Percentiles rank a stretch among this genome's conserved stretches.
Evolutionary conservation across 64 coral and sea anemone species (phyloP).

Genomic region (Trachythela sp.): DNA sequence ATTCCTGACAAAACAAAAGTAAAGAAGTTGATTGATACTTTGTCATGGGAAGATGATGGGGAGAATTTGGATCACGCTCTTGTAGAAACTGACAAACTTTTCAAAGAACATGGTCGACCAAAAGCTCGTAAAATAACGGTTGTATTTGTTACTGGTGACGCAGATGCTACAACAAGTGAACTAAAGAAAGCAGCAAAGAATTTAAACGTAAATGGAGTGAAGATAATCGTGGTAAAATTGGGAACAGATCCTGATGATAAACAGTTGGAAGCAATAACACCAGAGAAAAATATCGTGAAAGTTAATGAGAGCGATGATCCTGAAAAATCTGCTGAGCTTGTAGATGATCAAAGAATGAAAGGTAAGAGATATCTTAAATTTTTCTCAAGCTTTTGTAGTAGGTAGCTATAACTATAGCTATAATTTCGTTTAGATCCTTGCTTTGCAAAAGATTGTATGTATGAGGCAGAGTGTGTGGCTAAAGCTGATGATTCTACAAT

Average conservation of each 20-base stretch:
- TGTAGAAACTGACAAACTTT: constrained; percentile 23
- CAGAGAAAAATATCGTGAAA: constrained; percentile 27
- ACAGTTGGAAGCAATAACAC: constrained; percentile 51
- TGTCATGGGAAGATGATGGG: background rate
- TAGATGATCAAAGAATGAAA: background rate
- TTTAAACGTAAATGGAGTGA: constrained; percentile 47
- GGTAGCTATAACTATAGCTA: too few relatives aligned
- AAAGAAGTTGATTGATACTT: background rate
- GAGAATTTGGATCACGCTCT: background rate
- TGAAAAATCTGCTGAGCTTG: background rate
- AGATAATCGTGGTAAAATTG: constrained; percentile 62
- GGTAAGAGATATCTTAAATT: background rate
- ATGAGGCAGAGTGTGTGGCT: background rate
- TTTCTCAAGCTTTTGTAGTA: too few relatives aligned
- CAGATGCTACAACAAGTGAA: constrained; percentile 31
- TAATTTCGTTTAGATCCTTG: background rate
- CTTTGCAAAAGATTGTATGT: background rate
- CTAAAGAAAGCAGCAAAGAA: constrained; percentile 22
- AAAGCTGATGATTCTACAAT: background rate
- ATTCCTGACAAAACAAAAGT: background rate
- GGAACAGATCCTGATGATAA: constrained; percentile 40
- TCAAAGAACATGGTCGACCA: constrained; percentile 19
- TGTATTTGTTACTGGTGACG: constrained; percentile 60
- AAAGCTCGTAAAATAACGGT: constrained; percentile 58
- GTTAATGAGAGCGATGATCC: background rate